These are phyloP conservation scores for Poecilia picta DNA, from an alignment of 2,797 vertebrate species.

Conservation along the genomic window DNA sequence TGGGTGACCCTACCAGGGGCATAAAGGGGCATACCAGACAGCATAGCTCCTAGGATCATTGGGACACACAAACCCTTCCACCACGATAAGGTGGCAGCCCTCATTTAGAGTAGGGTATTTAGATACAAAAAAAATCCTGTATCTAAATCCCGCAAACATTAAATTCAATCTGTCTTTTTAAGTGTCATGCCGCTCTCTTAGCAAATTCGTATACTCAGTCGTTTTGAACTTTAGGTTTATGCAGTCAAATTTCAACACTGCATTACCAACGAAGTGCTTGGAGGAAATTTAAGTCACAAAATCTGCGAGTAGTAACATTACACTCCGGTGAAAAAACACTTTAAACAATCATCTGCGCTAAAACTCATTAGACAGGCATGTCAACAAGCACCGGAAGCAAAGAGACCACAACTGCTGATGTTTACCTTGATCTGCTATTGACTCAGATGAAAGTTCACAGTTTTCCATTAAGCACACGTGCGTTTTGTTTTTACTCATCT, in stretches of 20 bases:
- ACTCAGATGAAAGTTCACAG: constrained; percentile 3
- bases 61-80: too few species aligned
- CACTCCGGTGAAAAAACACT: too few species aligned
- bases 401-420: neutral
- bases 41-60: too few species aligned
- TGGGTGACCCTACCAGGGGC: too few species aligned
- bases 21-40: too few species aligned
- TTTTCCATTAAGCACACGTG: neutral
- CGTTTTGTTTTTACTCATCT: neutral
- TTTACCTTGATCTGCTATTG: neutral
- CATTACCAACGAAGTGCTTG: neutral
- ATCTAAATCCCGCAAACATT: neutral
- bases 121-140: neutral
- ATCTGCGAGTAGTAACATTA: too few species aligned
- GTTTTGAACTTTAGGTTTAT: neutral
- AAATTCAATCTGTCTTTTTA: neutral
- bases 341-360: neutral
- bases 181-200: neutral
- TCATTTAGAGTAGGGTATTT: too few species aligned
- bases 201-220: neutral
- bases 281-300: too few species aligned
- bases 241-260: neutral
- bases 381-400: neutral
- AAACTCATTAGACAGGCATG: neutral
- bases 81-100: too few species aligned